Evolutionary conservation across 2,888 invertebrate genomes (phyloP).

Genomic region (Helobdella robusta): DNA sequence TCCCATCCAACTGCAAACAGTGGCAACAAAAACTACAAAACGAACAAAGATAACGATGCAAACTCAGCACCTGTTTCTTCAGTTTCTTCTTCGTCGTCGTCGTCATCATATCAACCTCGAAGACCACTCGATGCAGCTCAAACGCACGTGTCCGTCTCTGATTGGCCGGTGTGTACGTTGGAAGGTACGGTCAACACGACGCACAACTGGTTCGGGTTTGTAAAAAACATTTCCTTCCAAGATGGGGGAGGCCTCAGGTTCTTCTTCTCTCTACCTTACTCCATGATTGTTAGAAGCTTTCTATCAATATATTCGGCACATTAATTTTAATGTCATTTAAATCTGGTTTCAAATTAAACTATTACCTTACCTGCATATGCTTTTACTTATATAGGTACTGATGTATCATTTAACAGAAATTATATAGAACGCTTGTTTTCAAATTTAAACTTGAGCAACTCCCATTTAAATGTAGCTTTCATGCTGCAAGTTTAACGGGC

Average conservation of each 20-base stretch:
- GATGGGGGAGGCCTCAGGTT: constrained; percentile 29
- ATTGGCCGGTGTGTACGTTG: constrained; percentile 27
- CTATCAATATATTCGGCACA: no score
- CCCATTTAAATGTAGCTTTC: no score
- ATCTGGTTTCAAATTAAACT: no score
- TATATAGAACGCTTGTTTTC: no score
- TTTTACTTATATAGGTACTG: no score
- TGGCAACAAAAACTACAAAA: background rate
- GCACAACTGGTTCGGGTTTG: constrained; percentile 30
- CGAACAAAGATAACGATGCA: background rate
- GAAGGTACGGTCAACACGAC: constrained; percentile 30
- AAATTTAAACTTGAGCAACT: no score
- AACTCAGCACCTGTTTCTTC: background rate
- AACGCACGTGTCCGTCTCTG: constrained; percentile 3
- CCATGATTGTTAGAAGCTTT: constrained; percentile 18
- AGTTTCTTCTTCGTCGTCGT: background rate
- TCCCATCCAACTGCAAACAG: background rate
- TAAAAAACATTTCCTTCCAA: constrained; percentile 29
- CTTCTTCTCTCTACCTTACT: constrained; percentile 30
- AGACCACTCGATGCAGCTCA: constrained; percentile 8
- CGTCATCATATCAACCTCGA: constrained; percentile 4
- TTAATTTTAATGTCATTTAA: no score
- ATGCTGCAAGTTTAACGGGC: no score
- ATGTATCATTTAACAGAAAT: no score
- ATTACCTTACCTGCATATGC: no score